These are phyloP conservation scores for Belgica antarctica DNA, from an alignment of 2,888 invertebrate genomes.

Conservation along the genomic window DNA sequence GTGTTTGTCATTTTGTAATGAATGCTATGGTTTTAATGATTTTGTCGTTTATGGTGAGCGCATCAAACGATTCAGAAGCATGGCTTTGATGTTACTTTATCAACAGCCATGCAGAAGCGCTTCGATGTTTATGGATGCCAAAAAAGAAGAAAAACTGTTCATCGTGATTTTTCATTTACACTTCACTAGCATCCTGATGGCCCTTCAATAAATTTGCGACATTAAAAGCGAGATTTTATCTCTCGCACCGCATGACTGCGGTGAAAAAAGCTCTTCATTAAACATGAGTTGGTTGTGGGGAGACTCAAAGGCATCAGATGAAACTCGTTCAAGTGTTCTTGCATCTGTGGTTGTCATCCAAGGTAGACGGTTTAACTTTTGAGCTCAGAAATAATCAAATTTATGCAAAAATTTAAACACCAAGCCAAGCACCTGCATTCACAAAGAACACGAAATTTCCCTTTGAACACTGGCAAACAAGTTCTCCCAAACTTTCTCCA, in stretches of 20 bases:
- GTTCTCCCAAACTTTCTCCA: background rate
- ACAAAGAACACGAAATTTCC: background rate
- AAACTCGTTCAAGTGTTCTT: too few relatives aligned
- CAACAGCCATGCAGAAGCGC: slow-evolving; percentile 18
- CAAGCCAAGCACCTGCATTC: too few relatives aligned
- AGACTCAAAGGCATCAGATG: slow-evolving; percentile 2
- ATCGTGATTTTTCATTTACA: slow-evolving; percentile 31
- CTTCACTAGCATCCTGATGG: slow-evolving; percentile 35
- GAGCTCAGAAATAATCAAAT: too few relatives aligned
- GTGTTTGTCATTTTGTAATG: slow-evolving; percentile 31
- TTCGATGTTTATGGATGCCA: too few relatives aligned
- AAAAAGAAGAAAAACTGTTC: too few relatives aligned
- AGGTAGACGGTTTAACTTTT: too few relatives aligned
- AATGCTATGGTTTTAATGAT: slow-evolving; percentile 42
- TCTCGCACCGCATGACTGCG: background rate
- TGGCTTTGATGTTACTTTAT: slow-evolving; percentile 39
- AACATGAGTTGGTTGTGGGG: background rate
- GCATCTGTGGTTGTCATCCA: too few relatives aligned
- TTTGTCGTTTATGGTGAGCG: slow-evolving; percentile 28
- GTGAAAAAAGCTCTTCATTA: background rate
- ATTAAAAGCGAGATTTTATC: slow-evolving; percentile 14
- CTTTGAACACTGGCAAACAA: background rate
- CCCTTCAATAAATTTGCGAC: slow-evolving; percentile 35
- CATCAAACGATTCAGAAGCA: background rate
- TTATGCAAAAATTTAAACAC: too few relatives aligned